Evolutionary conservation across 2,888 invertebrate genomes (phyloP).

Genomic region (Amaurobius ferox): DNA sequence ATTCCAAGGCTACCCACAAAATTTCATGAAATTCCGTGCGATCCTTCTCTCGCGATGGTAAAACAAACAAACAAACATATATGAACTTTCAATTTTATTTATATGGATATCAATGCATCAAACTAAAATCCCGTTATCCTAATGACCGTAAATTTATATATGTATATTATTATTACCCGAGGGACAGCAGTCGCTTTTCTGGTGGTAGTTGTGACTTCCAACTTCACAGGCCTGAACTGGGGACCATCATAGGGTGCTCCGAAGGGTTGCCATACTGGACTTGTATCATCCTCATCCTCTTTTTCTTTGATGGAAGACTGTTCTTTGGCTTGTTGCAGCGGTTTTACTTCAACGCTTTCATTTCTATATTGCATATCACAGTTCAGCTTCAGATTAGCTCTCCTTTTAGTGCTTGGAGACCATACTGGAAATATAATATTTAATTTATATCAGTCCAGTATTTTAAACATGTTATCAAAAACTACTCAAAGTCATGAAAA

Average conservation of each 20-base stretch:
- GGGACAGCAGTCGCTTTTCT: conserved; percentile 22
- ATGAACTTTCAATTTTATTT: too few species aligned
- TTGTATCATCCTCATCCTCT: conserved; percentile 32
- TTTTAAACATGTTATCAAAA: too few species aligned
- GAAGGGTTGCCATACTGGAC: conserved; percentile 70
- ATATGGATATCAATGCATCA: too few species aligned
- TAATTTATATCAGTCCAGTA: too few species aligned
- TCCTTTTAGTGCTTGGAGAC: conserved; percentile 41
- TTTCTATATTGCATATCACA: conserved; percentile 9
- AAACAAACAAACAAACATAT: too few species aligned
- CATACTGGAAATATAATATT: conserved; percentile 55
- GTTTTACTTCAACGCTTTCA: neutral
- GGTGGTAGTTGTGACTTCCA: conserved; percentile 37
- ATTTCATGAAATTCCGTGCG: too few species aligned
- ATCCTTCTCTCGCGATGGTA: too few species aligned
- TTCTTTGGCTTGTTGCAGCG: neutral
- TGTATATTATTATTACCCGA: too few species aligned
- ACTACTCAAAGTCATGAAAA: too few species aligned
- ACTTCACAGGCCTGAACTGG: conserved; percentile 55
- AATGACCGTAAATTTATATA: too few species aligned
- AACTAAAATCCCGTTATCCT: too few species aligned
- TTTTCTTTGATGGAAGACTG: neutral
- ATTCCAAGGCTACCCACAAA: too few species aligned
- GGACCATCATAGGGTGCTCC: conserved; percentile 63
- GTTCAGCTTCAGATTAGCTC: conserved; percentile 47